Base-by-base conservation (phyloP, 2,113 vertebrate species). In the Phalacrocorax aristotelis region DNA sequence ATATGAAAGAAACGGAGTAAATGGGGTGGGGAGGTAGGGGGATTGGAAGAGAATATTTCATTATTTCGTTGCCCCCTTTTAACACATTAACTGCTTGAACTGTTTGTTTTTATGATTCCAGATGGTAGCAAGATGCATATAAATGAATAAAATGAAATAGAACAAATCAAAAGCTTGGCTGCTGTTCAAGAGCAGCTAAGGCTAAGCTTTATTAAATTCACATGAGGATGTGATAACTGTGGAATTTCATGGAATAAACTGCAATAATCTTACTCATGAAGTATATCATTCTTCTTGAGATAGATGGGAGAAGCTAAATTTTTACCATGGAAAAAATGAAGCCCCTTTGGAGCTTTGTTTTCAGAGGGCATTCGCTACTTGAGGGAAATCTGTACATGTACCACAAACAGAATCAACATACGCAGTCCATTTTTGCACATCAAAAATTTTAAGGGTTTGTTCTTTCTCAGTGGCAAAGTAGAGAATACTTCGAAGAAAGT, bases 141-240 rank as follows among this genome's bases (percentile, higher is more conserved):
- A 74, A 91, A 95, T 93, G 62, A 93, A 93, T 77, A 96, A 96
- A 97, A 90, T 86, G 72, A 66, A 96, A 87, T 46, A 90, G 89
- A 96, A 90, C 88, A 96, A 96, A 84, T 91, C 85, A 87, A 91
- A 68, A 80, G 90, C 52, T 96, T 97, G 91, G 94, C 96, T 96
- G 93, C 91, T 92, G 77, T 95, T 97, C 95, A 96, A 93, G 85
- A 89, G 77, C 91, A 89, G 88, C 91, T 91, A 87, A 89, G 87
- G 81, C 86, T 97, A 90, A 94, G 83, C 94, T 92, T 96, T 96
- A 96, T 95, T 96, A 96, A 96, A 97, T 91, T 96, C 90, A 89
- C 90, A 94, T 95, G 90, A 97, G 89, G 51, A 40, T 88, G 72
- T 76, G 91, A 77, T 94, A 95, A 95, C 91, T 93, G 66, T 91